phyloP scores from a whole-genome alignment of 2,888 invertebrate genomes.

The Caenorhabditis sulstoni region DNA sequence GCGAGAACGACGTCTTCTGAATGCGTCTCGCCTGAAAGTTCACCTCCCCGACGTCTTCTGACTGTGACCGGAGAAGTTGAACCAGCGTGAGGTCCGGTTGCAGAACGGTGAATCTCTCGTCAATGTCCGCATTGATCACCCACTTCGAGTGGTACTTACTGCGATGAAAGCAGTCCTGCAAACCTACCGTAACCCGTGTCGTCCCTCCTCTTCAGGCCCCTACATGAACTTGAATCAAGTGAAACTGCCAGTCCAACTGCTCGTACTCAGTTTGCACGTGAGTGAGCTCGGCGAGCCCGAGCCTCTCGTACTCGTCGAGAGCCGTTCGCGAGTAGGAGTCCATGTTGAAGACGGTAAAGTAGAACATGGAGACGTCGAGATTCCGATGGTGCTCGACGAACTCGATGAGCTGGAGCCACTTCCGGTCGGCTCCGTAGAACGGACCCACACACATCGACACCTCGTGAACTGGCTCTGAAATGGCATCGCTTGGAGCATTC shows the following conservation, averaged over 20 bases:
- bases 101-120: conserved; percentile 3
- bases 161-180: background rate
- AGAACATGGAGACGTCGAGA: conserved; percentile 9
- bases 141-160: conserved; percentile 6
- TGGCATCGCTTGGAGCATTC: background rate
- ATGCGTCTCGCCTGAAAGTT: conserved; percentile 3
- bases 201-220: too few relatives aligned
- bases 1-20: background rate
- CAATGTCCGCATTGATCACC: conserved; percentile 17
- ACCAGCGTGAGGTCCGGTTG: background rate
- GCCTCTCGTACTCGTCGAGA: conserved; percentile 10
- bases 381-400: conserved; percentile 18
- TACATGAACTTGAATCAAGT: conserved; percentile 13
- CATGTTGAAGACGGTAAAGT: conserved; percentile 8
- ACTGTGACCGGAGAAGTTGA: background rate
- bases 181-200: too few relatives aligned
- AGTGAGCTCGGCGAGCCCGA: conserved; percentile 9
- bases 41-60: conserved; percentile 2
- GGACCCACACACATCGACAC: conserved; percentile 6
- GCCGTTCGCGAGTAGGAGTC: background rate
- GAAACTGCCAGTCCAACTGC: background rate
- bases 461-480: conserved; percentile 15
- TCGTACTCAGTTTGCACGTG: conserved; percentile 3
- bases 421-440: conserved; percentile 10
- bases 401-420: conserved; percentile 16